Base-by-base conservation (phyloP, 2,113 vertebrate genomes). In the Callipepla squamata region DNA sequence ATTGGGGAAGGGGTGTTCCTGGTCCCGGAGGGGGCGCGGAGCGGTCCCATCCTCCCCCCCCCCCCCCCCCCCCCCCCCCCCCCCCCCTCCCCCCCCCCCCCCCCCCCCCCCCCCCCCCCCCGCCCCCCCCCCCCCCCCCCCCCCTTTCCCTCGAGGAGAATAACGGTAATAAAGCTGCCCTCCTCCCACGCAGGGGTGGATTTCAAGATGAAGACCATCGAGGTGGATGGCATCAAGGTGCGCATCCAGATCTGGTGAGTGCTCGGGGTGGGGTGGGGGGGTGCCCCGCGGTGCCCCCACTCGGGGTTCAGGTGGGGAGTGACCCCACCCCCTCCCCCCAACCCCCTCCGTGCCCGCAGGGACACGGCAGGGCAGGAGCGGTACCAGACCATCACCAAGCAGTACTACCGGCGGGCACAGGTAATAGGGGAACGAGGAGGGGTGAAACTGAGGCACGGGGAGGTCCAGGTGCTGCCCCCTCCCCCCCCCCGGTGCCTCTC, bases 311-410 rank as follows among this genome's bases (percentile, higher is more conserved):
- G 16, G 40, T 13, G 19, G 21, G 57, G 32, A 20, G 25, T 20
- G 26, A 40, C 17, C 16, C 4, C 40, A 40, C 40, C 40, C 40
- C 40, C 40, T 40, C 40, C 12, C 25, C 12, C 53, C 30, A 19
- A 42, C 44, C 8, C 11, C 26, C 38, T 17, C 63, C 42, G 55
- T 57, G 94, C 18, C 74, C 95, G 11, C 96, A 99, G 99, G 99
- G 99, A 99, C 96, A 99, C 99, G 3, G 99, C 99, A 0, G 99
- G 99, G n/a, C 99, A 99, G 96, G 99, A 99, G 94, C 96, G 99
- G 88, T 99, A 99, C 96, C 99, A 99, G 97, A 99, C 99, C 92
- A 99, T 99, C 97, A 99, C 99, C 28, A 99, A 99, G 94, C 99
- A 99, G 98, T 99, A 99, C 97, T 99, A 99, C 96, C 98, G 99